Evolutionary conservation across 1,140 invertebrate genomes (phyloP).

Genomic region (Lepidurus arcticus): DNA sequence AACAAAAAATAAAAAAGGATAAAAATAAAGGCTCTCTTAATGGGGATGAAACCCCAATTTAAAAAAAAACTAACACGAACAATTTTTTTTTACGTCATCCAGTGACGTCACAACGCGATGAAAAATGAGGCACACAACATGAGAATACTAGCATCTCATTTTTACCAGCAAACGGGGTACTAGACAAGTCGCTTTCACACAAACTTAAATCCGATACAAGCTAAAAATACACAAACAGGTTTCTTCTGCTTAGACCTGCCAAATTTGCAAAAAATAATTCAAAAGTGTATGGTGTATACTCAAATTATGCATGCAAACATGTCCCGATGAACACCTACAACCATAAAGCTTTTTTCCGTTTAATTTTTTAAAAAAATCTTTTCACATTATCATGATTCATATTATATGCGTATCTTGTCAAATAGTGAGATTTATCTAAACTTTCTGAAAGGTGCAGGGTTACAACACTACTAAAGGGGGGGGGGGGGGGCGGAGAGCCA

Average conservation of each 20-base stretch:
- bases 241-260: not conserved
- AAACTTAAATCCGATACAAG: not conserved
- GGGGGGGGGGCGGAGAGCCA: not conserved
- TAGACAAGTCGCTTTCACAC: conserved; percentile 1
- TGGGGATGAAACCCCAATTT: not conserved
- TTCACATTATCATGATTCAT: not conserved
- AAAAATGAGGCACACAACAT: not conserved
- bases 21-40: conserved; percentile 10
- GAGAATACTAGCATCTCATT: conserved; percentile 7
- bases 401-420: not conserved
- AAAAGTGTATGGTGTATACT: not conserved
- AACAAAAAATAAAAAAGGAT: conserved; percentile 1
- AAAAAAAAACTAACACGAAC: not conserved
- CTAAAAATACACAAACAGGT: not conserved
- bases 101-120: not conserved
- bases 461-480: not conserved
- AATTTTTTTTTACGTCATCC: not conserved
- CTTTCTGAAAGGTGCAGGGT: not conserved
- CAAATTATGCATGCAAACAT: conserved; percentile 11
- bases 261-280: conserved; percentile 1
- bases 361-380: not conserved
- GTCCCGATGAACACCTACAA: not conserved
- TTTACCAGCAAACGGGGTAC: not conserved
- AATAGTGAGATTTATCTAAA: not conserved
- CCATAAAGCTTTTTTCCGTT: not conserved